phyloP scores from a whole-genome alignment of 2,113 vertebrate species.

The Solea solea region DNA sequence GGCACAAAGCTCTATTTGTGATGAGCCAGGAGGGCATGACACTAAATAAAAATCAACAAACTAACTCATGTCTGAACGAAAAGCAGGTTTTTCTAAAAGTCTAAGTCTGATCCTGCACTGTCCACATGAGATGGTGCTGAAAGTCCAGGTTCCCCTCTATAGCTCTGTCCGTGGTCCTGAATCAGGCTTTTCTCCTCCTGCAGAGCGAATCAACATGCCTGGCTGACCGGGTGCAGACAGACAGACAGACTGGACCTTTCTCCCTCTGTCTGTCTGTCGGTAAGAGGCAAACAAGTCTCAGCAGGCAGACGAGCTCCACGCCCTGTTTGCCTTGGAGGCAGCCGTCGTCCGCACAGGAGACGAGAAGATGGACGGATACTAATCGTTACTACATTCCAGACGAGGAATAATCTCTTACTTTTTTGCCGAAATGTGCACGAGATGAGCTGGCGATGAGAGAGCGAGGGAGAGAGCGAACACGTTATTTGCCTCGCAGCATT shows the following conservation, averaged over 20 bases:
- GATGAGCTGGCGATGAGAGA: not conserved
- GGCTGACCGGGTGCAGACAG: conserved; percentile 30
- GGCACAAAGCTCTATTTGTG: too few species aligned
- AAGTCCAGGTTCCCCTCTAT: conserved; percentile 9
- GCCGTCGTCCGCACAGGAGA: conserved; percentile 43
- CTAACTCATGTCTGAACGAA: too few species aligned
- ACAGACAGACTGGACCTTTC: conserved; percentile 24
- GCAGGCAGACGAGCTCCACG: conserved; percentile 53
- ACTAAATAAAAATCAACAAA: too few species aligned
- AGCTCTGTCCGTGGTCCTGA: conserved; percentile 66
- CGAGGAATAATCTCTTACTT: not conserved
- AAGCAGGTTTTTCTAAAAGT: too few species aligned
- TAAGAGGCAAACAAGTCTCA: conserved; percentile 40
- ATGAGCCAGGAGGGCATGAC: too few species aligned
- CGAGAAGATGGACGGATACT: conserved; percentile 11
- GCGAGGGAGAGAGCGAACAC: too few species aligned
- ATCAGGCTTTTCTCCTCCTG: conserved; percentile 24
- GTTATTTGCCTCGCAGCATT: not conserved
- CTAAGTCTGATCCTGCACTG: not conserved
- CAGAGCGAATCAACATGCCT: conserved; percentile 2
- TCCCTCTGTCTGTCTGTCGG: conserved; percentile 30
- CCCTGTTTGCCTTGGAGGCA: conserved; percentile 64
- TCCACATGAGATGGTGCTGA: conserved; percentile 58
- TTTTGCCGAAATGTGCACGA: too few species aligned
- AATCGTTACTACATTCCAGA: not conserved